Evolutionary conservation across 2,797 vertebrate species (phyloP).

Genomic region (Sternotherus odoratus): DNA sequence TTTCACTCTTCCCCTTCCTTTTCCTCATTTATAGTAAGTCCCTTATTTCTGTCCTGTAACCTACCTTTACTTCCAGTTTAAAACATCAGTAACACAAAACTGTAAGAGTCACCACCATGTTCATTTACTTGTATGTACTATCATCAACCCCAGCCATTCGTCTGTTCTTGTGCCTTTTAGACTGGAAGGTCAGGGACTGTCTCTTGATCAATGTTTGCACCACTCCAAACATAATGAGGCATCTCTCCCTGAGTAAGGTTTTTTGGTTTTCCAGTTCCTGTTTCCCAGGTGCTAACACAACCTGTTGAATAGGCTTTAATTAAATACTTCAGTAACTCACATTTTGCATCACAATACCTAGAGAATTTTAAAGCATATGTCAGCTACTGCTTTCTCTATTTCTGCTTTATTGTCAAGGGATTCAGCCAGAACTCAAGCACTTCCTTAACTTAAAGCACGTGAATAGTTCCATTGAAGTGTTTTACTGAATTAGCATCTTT

Average conservation of each 20-base stretch:
- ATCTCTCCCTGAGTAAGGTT: neutral
- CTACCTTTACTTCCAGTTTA: constrained; percentile 25
- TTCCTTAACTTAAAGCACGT: neutral
- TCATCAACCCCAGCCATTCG: neutral
- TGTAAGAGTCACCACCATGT: neutral
- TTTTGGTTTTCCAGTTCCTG: neutral
- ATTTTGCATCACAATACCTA: neutral
- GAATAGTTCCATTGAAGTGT: neutral
- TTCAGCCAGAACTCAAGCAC: neutral
- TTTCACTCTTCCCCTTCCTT: neutral
- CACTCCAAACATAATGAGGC: neutral
- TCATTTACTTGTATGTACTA: neutral
- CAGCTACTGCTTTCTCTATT: neutral
- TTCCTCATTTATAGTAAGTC: neutral
- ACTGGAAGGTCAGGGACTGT: neutral
- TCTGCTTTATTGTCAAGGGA: neutral
- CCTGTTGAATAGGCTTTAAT: neutral
- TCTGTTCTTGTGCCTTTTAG: neutral
- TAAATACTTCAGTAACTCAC: neutral
- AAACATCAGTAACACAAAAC: neutral
- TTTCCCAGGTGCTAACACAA: neutral
- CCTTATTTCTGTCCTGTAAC: neutral
- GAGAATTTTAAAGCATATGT: neutral
- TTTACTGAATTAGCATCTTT: neutral
- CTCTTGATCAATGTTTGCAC: neutral